Percentiles rank a stretch among this genome's conserved stretches.
Evolutionary conservation across 2,888 invertebrate species (phyloP).

Genomic region (Stenoptilia bipunctidactyla): DNA sequence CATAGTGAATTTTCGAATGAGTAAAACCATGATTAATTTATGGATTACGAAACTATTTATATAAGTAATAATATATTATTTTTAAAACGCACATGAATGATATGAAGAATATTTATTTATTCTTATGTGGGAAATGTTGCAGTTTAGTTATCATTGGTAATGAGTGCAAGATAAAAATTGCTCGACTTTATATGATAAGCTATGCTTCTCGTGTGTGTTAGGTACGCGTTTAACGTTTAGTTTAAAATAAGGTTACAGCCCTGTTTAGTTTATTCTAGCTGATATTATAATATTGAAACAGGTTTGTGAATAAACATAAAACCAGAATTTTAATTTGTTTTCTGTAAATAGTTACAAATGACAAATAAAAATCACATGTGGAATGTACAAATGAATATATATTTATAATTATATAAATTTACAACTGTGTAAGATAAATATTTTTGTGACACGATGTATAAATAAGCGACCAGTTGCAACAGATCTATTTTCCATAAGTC

Average conservation of each 20-base stretch:
- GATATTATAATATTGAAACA: background rate
- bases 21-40: too few relatives aligned
- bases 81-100: background rate
- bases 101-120: background rate
- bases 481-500: slow-evolving; percentile 46
- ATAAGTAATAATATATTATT: background rate
- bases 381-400: slow-evolving; percentile 62
- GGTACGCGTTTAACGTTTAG: slow-evolving; percentile 16
- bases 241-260: slow-evolving; percentile 47
- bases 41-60: too few relatives aligned
- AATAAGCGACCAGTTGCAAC: slow-evolving; percentile 33
- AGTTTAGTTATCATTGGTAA: background rate
- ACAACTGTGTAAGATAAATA: slow-evolving; percentile 49
- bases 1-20: too few relatives aligned
- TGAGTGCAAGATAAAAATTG: background rate
- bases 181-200: too few relatives aligned
- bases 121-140: background rate
- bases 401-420: slow-evolving; percentile 40
- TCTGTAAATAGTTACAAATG: background rate
- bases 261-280: slow-evolving; percentile 34
- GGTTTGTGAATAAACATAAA: too few relatives aligned
- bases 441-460: slow-evolving; percentile 66
- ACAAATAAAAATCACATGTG: slow-evolving; percentile 22
- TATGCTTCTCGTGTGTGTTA: too few relatives aligned
- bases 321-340: too few relatives aligned